Base-by-base conservation (phyloP, 2,888 invertebrate species). In the Sarcophaga variegata region DNA sequence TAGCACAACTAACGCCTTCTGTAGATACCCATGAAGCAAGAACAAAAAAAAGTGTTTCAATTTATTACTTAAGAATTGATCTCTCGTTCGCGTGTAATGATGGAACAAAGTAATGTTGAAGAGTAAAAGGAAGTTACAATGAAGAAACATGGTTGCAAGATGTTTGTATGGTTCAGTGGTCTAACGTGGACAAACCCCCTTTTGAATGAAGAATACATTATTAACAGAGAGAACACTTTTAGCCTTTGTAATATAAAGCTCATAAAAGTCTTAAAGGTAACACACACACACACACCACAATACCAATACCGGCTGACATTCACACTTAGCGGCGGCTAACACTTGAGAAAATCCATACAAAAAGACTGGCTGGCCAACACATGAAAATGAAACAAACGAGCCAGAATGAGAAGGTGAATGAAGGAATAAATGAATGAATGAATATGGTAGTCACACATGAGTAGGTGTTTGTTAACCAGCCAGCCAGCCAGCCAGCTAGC, bases 401-500 rank as follows among this genome's bases (percentile, higher is more conserved):
- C 0, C 54, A 54, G 14, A 54, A 4, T 54, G 17, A 17, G 17
- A 54, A 54, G 54, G 17, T 17, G 17, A 54, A 17, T 54, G 54
- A 14, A 54, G 12, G 49, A 11, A 49, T 49, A 8, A 37, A 37
- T 37, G 37, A 49, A 14, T 49, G 54, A 14, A 54, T 54, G 54
- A 12, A 54, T 54, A 54, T 14, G 54, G 12, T 54, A 77, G 83
- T 86, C 74, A 86, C 80, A 86, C 86, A 81, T 86, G 83, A 83
- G 86, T 83, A 83, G 86, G 86, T 83, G 83, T 82, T 66, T 82
- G 76, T 45, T 82, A 47, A 45, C 64, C 82, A 82, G 71, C 76
- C 82, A 82, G 70, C 45, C 70, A 70, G 49, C 10, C 0, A 49
- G 49, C 49, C 82, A 82, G 49, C 49, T 76, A 82, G 70, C 59